phyloP scores from a whole-genome alignment of 2,113 vertebrate species.

The Nerophis ophidion region DNA sequence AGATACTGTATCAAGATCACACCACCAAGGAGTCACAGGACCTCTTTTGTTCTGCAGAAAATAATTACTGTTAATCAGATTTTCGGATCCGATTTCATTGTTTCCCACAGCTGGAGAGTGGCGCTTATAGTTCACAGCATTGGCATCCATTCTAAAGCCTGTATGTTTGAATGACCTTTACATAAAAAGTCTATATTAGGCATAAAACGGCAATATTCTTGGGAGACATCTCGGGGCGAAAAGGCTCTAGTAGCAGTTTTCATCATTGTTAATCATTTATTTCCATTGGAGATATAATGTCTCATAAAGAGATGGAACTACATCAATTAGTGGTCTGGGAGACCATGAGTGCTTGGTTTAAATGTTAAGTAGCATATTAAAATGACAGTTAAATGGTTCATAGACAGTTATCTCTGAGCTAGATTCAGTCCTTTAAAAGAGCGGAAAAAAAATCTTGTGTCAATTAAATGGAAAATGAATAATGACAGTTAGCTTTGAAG shows the following conservation, averaged over 20 bases:
- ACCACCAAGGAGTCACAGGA: slow-evolving; percentile 83
- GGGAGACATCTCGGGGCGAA: slow-evolving; percentile 35
- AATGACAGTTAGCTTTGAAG: slow-evolving; percentile 64
- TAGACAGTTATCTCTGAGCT: slow-evolving; percentile 76
- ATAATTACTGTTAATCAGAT: slow-evolving; percentile 73
- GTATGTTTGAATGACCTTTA: slow-evolving; percentile 50
- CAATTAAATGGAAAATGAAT: slow-evolving; percentile 69
- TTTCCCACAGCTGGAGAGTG: slow-evolving; percentile 24
- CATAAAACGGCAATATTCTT: slow-evolving; percentile 25
- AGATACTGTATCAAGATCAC: slow-evolving; percentile 72
- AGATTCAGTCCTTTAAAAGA: slow-evolving; percentile 55
- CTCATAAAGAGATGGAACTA: slow-evolving; percentile 86
- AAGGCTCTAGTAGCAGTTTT: slow-evolving; percentile 68
- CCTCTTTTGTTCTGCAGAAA: slow-evolving; percentile 77
- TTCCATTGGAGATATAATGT: slow-evolving; percentile 90
- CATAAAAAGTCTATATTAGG: slow-evolving; percentile 34
- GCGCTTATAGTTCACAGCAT: slow-evolving; percentile 6
- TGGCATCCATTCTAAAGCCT: slow-evolving; percentile 17
- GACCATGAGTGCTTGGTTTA: slow-evolving; percentile 83
- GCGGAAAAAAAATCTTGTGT: slow-evolving; percentile 57
- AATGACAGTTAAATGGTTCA: slow-evolving; percentile 88
- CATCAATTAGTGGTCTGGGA: slow-evolving; percentile 83
- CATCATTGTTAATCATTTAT: slow-evolving; percentile 86
- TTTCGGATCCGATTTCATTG: slow-evolving; percentile 62
- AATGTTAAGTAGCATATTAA: slow-evolving; percentile 92